Conservation (phyloP, 2,797 vertebrate species). For the Streptopelia turtur region DNA sequence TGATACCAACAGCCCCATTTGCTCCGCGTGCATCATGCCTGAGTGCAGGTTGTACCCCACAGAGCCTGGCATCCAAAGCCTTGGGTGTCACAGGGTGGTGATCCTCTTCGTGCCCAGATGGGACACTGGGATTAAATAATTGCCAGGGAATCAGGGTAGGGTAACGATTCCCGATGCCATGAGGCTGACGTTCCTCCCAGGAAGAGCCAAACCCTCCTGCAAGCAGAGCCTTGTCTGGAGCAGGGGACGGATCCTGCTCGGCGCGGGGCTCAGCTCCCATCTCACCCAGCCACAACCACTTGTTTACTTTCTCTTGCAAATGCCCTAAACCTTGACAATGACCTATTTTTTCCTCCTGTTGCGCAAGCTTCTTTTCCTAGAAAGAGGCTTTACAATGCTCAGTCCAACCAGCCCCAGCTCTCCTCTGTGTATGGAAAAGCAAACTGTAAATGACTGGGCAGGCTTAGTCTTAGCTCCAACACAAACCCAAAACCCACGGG, state of each 20-base stretch:
- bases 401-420: not conserved
- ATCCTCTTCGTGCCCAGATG: not conserved
- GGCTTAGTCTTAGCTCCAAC: not conserved
- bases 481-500: not conserved
- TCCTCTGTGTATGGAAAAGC: not conserved
- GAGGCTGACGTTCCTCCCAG: not conserved
- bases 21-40: not conserved
- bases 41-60: not conserved
- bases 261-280: not conserved
- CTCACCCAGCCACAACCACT: not conserved
- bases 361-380: constrained; percentile 63
- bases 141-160: not conserved
- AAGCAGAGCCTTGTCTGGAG: not conserved
- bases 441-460: not conserved
- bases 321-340: constrained; percentile 53
- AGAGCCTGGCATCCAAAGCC: not conserved
- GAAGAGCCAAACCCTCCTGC: not conserved
- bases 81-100: accelerated
- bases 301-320: constrained; percentile 25
- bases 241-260: not conserved
- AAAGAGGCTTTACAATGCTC: constrained; percentile 31
- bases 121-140: not conserved
- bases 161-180: not conserved
- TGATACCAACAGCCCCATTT: accelerated
- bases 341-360: constrained; percentile 47